Evolutionary conservation across 2,888 invertebrate species (phyloP).

Genomic region (Hirtodrosophila trivittata): DNA sequence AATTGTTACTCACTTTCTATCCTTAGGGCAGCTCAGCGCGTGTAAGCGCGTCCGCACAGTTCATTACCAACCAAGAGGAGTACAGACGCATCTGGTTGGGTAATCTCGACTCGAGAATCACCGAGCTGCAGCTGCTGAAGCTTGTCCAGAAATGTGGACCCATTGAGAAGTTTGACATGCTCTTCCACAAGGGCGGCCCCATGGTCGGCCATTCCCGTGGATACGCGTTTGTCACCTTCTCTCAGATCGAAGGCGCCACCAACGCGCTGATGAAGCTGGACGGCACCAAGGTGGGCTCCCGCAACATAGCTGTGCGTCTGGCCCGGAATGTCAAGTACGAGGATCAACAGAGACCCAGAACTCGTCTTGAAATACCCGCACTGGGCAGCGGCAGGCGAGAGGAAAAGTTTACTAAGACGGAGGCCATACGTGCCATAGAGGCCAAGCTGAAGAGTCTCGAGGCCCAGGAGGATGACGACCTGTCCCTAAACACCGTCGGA

Average conservation of each 20-base stretch:
- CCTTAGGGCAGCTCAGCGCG: conserved; percentile 21
- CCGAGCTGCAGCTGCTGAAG: conserved; percentile 91
- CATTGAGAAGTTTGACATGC: conserved; percentile 97
- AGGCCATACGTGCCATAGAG: conserved; percentile 94
- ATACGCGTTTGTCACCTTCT: conserved; percentile 96
- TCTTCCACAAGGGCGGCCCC: conserved; percentile 96
- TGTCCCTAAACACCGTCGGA: conserved; percentile 88
- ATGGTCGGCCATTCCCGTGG: conserved; percentile 94
- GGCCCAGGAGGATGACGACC: conserved; percentile 88
- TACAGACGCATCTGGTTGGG: conserved; percentile 91
- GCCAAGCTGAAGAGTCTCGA: conserved; percentile 93
- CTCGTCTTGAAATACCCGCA: conserved; percentile 90
- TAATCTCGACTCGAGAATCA: conserved; percentile 89
- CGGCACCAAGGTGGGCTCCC: conserved; percentile 89
- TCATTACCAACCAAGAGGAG: conserved; percentile 70
- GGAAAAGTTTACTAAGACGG: conserved; percentile 89
- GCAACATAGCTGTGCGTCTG: conserved; percentile 91
- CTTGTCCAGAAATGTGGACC: conserved; percentile 96
- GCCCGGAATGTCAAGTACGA: conserved; percentile 90
- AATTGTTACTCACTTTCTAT: no score
- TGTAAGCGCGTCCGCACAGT: conserved; percentile 15
- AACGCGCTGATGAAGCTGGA: conserved; percentile 90
- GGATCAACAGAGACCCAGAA: conserved; percentile 90
- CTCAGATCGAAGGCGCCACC: conserved; percentile 86
- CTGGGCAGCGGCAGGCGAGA: conserved; percentile 87